Evolutionary conservation across 2,797 vertebrate species (phyloP).

Genomic region (Anableps anableps): DNA sequence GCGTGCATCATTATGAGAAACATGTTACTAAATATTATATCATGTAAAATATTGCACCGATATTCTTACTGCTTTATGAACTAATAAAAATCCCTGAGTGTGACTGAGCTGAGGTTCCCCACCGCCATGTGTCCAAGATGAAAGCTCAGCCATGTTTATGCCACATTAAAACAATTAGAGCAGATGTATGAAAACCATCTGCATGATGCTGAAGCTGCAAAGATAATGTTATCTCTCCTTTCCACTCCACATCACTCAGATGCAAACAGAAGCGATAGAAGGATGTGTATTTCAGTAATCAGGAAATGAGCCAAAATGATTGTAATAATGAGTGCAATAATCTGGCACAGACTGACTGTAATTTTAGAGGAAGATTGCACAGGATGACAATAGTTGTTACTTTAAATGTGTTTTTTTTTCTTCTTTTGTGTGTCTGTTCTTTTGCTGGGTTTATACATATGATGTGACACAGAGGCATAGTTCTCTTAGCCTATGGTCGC

Average conservation of each 20-base stretch:
- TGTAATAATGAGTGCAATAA: constrained; percentile 26
- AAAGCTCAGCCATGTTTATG: constrained; percentile 43
- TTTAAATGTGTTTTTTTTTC: constrained; percentile 13
- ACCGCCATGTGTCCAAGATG: constrained; percentile 21
- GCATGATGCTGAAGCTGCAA: constrained; percentile 29
- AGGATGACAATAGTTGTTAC: neutral
- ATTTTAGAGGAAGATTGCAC: constrained; percentile 33
- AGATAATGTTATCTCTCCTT: constrained; percentile 30
- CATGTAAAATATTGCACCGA: neutral
- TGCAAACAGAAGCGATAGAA: constrained; percentile 34
- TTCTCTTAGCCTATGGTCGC: too few relatives aligned
- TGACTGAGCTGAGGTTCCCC: neutral
- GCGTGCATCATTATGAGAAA: neutral
- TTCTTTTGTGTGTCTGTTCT: neutral
- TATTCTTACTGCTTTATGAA: neutral
- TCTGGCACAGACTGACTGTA: constrained; percentile 10
- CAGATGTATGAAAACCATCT: constrained; percentile 29
- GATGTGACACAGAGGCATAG: neutral
- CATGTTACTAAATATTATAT: neutral
- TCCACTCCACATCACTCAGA: constrained; percentile 23
- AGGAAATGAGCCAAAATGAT: constrained; percentile 46
- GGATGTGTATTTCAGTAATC: constrained; percentile 43
- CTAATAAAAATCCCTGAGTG: constrained; percentile 2
- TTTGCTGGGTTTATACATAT: neutral
- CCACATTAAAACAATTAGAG: constrained; percentile 49